Base-by-base conservation (phyloP, 2,113 vertebrate genomes). In the Zapus hudsonius region DNA sequence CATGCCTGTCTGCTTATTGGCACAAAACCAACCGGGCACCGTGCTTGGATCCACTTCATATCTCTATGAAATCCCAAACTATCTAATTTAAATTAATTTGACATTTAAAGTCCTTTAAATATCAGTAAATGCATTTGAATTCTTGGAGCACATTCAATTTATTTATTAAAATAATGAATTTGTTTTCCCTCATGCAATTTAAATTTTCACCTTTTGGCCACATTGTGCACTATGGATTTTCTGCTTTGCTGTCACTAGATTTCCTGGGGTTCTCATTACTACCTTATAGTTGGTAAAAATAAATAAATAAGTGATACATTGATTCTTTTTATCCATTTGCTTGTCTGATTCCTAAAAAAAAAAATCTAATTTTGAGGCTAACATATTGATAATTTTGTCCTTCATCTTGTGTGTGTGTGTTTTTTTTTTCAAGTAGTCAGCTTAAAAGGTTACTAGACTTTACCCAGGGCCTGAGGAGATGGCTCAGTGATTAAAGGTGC, bases 61-160 rank as follows among this genome's bases (percentile, higher is more conserved):
- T 80, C 87, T 89, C 55, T 81, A 44, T 83, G 92, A 89, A 91
- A 92, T 91, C 75, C 29, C 76, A 88, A 92, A 86, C 55, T 80
- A 64, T 80, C 44, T 80, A 84, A 75, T 22, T 90, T 89, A 87
- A 82, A 76, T 75, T 86, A 95, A 94, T 78, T 89, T 91, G 44
- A 74, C 69, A 89, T 91, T 94, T 90, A 92, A 90, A 73, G 94
- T 25, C 27, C 47, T 95, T 93, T 74, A 81, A 78, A 67, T 83
- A 72, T 80, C 81, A 81, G 72, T 36, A 66, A 93, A 86, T 36
- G 25, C 15, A 80, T 87, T 93, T 93, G 73, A 22, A 79, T 66
- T n/a, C 36, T 40, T 95, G 89, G 52, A 93, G 8, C 10, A 25
- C 17, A 38, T 78, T 94, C 47, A 83, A 31, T 55, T 88, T 66